Evolutionary conservation across 2,113 vertebrate species (phyloP).

Genomic region (Tetraodon nigroviridis): DNA sequence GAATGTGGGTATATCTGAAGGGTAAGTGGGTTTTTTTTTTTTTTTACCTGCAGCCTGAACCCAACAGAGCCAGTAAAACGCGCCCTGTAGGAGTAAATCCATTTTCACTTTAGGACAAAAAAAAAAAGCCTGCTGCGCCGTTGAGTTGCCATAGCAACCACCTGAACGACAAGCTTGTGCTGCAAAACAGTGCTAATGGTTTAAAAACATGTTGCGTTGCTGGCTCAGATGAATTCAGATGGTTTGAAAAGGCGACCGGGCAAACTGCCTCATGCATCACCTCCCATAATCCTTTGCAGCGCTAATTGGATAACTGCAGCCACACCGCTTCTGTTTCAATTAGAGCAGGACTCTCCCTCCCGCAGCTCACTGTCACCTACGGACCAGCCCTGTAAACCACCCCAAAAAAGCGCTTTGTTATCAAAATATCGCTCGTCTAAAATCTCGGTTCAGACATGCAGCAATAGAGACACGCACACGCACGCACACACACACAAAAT

Average conservation of each 20-base stretch:
- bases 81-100: neutral
- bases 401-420: no score
- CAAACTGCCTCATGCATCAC: neutral
- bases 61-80: neutral
- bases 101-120: neutral
- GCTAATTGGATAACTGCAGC: conserved; percentile 28
- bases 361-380: conserved; percentile 5
- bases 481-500: neutral
- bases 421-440: neutral
- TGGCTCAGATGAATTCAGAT: neutral
- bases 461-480: neutral
- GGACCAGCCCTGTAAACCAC: no score
- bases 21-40: neutral
- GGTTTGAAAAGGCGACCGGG: conserved; percentile 1
- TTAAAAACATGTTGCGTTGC: neutral
- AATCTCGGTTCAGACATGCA: neutral
- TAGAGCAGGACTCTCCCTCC: conserved; percentile 15
- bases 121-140: conserved; percentile 21
- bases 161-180: conserved; percentile 11
- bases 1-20: neutral
- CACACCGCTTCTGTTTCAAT: conserved; percentile 15
- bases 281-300: conserved; percentile 28
- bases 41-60: neutral
- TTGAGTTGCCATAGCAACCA: conserved; percentile 56
- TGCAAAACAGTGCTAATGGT: conserved; percentile 2